Conservation (phyloP, 1,140 invertebrate species). For the Pseudomyrmex concolor region DNA sequence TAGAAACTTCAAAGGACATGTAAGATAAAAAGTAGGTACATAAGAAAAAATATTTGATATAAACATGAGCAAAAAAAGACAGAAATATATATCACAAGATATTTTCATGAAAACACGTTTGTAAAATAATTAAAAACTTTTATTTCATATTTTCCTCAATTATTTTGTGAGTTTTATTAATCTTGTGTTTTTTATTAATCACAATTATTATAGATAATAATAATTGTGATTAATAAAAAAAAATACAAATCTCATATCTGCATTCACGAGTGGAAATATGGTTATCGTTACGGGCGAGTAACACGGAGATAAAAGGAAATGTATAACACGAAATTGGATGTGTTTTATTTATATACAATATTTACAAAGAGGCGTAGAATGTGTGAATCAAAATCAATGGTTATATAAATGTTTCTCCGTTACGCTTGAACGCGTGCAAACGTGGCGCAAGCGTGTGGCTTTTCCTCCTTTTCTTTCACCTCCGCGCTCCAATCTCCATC, state of each 20-base stretch:
- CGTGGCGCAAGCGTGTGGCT: constrained; percentile 62
- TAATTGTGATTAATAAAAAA: not conserved
- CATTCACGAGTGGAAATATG: not conserved
- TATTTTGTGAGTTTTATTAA: not conserved
- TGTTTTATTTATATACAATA: constrained; percentile 83
- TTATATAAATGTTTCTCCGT: constrained; percentile 74
- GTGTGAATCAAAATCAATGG: constrained; percentile 68
- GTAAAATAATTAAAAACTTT: constrained; percentile 1
- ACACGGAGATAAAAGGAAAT: constrained; percentile 4
- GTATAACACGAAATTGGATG: constrained; percentile 74
- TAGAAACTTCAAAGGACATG: not conserved
- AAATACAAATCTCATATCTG: not conserved
- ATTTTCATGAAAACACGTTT: not conserved
- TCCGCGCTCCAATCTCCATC: constrained; percentile 34
- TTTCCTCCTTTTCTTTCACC: not conserved
- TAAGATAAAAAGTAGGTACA: constrained; percentile 5
- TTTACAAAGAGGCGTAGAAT: constrained; percentile 77
- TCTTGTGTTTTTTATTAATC: too few relatives aligned
- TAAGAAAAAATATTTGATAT: not conserved
- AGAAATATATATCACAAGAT: not conserved
- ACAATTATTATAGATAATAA: not conserved
- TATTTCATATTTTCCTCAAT: not conserved
- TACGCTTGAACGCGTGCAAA: constrained; percentile 71
- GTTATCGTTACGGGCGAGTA: not conserved
- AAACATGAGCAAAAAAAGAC: constrained; percentile 1